Evolutionary conservation across 1,140 invertebrate species (phyloP).

Genomic region (Drosophila sechellia): DNA sequence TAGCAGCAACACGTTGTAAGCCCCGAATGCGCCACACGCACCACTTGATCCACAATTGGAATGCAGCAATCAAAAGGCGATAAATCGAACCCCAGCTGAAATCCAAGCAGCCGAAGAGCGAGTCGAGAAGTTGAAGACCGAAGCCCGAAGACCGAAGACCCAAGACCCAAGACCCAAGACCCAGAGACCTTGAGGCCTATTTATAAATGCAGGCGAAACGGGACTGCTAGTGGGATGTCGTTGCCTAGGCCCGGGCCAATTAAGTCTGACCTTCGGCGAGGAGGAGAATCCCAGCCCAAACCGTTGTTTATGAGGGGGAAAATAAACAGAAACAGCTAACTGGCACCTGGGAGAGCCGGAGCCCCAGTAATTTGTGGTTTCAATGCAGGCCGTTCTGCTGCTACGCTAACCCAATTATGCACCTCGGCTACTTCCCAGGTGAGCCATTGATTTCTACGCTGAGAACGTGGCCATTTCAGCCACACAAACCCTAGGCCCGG

Average conservation of each 20-base stretch:
- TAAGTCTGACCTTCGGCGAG: constrained; percentile 65
- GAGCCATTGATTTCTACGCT: constrained; percentile 37
- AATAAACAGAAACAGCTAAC: constrained; percentile 42
- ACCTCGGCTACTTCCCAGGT: constrained; percentile 31
- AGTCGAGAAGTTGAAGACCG: background rate
- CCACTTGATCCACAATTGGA: constrained; percentile 53
- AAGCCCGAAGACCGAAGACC: background rate
- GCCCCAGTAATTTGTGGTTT: constrained; percentile 22
- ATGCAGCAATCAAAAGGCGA: constrained; percentile 73
- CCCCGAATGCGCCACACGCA: constrained; percentile 40
- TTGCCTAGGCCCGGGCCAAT: constrained; percentile 46
- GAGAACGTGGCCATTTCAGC: constrained; percentile 43
- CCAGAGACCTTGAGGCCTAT: constrained; percentile 74
- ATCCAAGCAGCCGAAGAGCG: constrained; percentile 3
- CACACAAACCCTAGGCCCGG: constrained; percentile 1
- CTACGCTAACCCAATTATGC: constrained; percentile 57
- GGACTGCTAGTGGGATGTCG: constrained; percentile 55
- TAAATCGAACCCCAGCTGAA: constrained; percentile 51
- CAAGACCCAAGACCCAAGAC: background rate
- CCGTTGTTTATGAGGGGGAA: constrained; percentile 55
- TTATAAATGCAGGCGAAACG: constrained; percentile 62
- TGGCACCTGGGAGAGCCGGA: constrained; percentile 43
- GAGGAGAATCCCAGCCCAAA: constrained; percentile 37
- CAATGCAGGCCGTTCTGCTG: constrained; percentile 19
- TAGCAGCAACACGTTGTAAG: constrained; percentile 46